phyloP scores from a whole-genome alignment of 2,888 invertebrate species.

The Toxonevra muliebris region DNA sequence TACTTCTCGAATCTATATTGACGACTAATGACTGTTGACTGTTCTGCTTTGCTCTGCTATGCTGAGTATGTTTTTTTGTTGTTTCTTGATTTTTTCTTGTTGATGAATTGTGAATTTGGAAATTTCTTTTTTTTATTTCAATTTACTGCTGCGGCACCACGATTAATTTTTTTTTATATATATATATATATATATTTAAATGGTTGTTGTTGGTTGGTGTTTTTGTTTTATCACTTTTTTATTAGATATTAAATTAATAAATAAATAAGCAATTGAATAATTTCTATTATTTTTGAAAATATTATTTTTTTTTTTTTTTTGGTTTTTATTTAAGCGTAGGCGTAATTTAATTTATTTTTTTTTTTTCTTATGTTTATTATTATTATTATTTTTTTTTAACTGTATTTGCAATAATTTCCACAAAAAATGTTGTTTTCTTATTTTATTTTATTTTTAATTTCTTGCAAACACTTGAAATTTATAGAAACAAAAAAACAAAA shows the following conservation, averaged over 20 bases:
- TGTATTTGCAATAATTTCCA: constrained; percentile 13
- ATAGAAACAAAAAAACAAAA: too few relatives aligned
- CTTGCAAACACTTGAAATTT: background rate
- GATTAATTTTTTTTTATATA: background rate
- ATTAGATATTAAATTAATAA: background rate
- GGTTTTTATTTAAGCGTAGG: constrained; percentile 11
- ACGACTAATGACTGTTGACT: background rate
- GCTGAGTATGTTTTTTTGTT: background rate
- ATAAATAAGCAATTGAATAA: too few relatives aligned
- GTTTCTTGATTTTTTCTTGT: background rate
- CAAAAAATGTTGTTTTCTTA: background rate
- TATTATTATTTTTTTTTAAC: constrained; percentile 12
- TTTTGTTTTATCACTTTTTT: background rate
- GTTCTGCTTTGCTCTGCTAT: background rate
- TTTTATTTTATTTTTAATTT: too few relatives aligned
- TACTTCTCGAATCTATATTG: constrained; percentile 1
- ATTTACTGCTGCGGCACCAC: background rate
- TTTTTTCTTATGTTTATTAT: constrained; percentile 15
- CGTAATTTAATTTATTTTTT: constrained; percentile 22
- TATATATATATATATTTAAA: background rate
- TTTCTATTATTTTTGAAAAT: too few relatives aligned
- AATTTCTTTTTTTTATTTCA: background rate
- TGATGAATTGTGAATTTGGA: background rate
- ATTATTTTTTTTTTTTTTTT: background rate
- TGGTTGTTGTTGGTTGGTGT: background rate